Conservation (phyloP, 1,140 invertebrate species). For the Papilio aristodemus region DNA sequence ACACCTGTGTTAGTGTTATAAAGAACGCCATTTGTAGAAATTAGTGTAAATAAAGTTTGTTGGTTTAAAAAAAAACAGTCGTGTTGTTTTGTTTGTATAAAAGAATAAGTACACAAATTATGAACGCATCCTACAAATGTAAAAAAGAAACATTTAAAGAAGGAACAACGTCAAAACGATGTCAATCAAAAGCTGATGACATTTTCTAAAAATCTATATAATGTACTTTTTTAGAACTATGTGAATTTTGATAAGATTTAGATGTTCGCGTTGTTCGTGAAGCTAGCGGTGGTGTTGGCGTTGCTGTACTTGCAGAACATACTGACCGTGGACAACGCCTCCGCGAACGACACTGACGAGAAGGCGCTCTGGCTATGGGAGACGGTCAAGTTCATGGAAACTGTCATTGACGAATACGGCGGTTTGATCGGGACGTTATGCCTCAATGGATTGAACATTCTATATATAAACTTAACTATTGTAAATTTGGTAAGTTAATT, state of each 20-base stretch:
- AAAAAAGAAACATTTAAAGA: constrained; percentile 22
- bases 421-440: constrained; percentile 45
- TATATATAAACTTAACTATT: constrained; percentile 54
- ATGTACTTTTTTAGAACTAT: neutral
- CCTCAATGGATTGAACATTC: constrained; percentile 47
- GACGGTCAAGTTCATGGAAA: constrained; percentile 46
- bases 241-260: constrained; percentile 37
- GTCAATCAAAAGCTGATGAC: neutral
- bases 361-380: constrained; percentile 26
- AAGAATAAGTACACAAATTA: neutral
- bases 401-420: constrained; percentile 46
- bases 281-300: constrained; percentile 36
- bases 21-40: no score
- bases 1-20: no score
- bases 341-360: constrained; percentile 40
- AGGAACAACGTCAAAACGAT: constrained; percentile 8
- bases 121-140: neutral
- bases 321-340: constrained; percentile 30
- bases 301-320: constrained; percentile 40
- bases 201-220: constrained; percentile 6
- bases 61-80: neutral
- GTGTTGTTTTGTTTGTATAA: neutral
- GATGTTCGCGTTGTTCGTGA: constrained; percentile 39
- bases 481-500: constrained; percentile 54
- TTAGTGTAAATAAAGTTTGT: no score